These are phyloP conservation scores for Mongoloraphidia duomilia DNA, from an alignment of 2,888 invertebrate genomes.

Conservation along the genomic window DNA sequence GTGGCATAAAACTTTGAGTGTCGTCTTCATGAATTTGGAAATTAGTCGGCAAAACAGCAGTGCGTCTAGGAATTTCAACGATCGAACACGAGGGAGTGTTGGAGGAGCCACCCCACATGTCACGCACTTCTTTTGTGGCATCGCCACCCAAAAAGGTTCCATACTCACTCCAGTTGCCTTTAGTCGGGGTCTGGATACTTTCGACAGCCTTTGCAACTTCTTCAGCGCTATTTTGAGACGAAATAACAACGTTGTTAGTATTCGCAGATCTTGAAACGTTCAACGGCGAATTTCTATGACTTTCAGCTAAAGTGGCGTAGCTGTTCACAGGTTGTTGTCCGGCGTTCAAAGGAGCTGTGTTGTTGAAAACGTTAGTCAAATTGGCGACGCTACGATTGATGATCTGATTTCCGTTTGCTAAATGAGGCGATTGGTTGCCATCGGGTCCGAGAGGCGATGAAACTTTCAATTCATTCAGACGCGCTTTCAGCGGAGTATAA, in stretches of 20 bases:
- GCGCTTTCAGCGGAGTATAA: slow-evolving; percentile 2
- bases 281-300: too few species aligned
- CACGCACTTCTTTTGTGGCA: slow-evolving; percentile 41
- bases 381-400: too few species aligned
- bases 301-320: too few species aligned
- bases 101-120: slow-evolving; percentile 37
- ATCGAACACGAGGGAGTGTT: background rate
- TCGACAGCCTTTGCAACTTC: slow-evolving; percentile 7
- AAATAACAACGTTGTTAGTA: background rate
- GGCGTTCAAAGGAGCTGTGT: too few species aligned
- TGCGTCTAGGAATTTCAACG: background rate
- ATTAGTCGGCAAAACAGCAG: slow-evolving; percentile 28
- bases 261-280: too few species aligned
- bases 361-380: too few species aligned
- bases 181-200: background rate
- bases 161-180: background rate
- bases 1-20: slow-evolving; percentile 33
- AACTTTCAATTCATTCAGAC: slow-evolving; percentile 1
- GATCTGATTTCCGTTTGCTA: too few species aligned
- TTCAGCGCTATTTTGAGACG: slow-evolving; percentile 4
- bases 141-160: slow-evolving; percentile 16
- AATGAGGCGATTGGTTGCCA: too few species aligned
- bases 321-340: too few species aligned
- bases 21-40: slow-evolving; percentile 37
- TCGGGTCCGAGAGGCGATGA: background rate